Percentiles rank a stretch among this genome's conserved stretches.
These are phyloP conservation scores for Corapipo altera DNA, from an alignment of 2,113 vertebrate genomes.

Conservation along the genomic window DNA sequence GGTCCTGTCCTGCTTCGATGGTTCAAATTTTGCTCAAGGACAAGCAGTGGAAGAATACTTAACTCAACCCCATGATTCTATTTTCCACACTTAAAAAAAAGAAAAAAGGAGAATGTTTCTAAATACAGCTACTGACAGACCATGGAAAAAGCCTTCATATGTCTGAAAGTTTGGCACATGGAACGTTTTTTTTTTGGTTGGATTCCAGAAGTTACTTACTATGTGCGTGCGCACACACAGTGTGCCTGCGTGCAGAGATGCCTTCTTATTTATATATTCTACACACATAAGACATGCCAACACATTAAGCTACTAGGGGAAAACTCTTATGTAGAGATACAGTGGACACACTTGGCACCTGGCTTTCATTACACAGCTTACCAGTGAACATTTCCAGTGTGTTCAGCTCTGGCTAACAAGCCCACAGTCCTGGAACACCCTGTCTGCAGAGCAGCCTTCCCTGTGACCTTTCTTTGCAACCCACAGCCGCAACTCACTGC, in stretches of 20 bases:
- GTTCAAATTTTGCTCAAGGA: neutral
- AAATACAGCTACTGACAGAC: constrained; percentile 71
- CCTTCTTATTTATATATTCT: neutral
- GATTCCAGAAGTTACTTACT: constrained; percentile 52
- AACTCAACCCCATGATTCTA: constrained; percentile 29
- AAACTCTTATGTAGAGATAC: neutral
- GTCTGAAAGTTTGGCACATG: constrained; percentile 48
- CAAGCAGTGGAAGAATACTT: constrained; percentile 39
- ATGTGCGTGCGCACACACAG: neutral
- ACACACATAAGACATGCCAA: neutral
- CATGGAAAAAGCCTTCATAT: constrained; percentile 63
- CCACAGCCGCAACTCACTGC: neutral
- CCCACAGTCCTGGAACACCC: neutral
- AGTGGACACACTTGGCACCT: neutral
- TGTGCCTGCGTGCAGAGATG: constrained; percentile 18
- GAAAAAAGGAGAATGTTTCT: constrained; percentile 60
- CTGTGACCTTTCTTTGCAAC: neutral
- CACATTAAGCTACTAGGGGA: neutral
- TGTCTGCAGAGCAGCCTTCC: neutral
- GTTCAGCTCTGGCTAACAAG: neutral
- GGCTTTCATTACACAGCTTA: constrained; percentile 1
- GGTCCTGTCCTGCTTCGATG: neutral
- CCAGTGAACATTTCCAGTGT: neutral
- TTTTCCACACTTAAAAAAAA: constrained; percentile 45
- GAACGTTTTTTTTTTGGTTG: neutral